Evolutionary conservation across 2,797 vertebrate genomes (phyloP), one percentile per base, ranked within the genome.

Genomic region (Geotrypetes seraphini): DNA sequence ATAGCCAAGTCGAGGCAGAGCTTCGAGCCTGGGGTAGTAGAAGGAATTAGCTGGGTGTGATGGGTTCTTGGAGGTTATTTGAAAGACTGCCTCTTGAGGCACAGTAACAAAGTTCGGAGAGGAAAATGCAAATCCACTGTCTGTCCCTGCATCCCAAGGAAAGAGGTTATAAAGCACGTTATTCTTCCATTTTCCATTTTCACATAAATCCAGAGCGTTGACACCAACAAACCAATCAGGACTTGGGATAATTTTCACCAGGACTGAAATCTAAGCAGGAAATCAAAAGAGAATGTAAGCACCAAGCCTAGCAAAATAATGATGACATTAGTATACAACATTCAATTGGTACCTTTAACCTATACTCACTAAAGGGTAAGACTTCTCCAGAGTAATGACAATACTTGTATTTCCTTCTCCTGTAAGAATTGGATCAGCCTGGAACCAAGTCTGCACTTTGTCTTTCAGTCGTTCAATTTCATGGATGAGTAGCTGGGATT

Each of bases 61-160:
- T n/a, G 8, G 28, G 43, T 9, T 16, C 19, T 22, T 46, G 22
- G 10, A 8, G 24, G 14, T 27, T n/a, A n/a, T n/a, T n/a, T n/a
- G n/a, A n/a, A n/a, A n/a, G n/a, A n/a, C n/a, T n/a, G n/a, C n/a
- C n/a, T 28, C 33, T 22, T 30, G 42, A 13, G 35, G 35, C 21
- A 12, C 13, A 11, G 33, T 25, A n/a, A 35, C 35, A 21, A 25
- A 46, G 17, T 39, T 26, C 16, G 36, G 28, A n/a, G 43, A 38
- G 5, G 28, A 39, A 22, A 39, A 39, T 10, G 28, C 24, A 25
- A 39, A 39, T 12, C 43, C 28, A n/a, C 27, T 33, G 19, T 39
- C 42, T n/a, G n/a, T n/a, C n/a, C n/a, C n/a, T n/a, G 21, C 39
- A 42, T 16, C 39, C 39, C 39, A 39, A 42, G 14, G 30, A 39